These are phyloP conservation scores for Pangasianodon gigas DNA, from an alignment of 2,113 vertebrate genomes.

Conservation along the genomic window DNA sequence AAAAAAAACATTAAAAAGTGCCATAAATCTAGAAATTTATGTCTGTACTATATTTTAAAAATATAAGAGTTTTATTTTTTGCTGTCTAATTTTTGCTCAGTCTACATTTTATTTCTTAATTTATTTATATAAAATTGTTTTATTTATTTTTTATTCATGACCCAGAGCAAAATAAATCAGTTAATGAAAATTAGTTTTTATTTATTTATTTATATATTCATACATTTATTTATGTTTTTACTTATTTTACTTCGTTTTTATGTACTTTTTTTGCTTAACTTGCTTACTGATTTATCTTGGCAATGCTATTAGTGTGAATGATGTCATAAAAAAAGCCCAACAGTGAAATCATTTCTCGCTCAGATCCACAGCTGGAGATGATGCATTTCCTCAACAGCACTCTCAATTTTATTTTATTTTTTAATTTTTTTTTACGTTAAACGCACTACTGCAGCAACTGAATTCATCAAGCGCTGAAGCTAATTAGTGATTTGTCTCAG, in stretches of 20 bases:
- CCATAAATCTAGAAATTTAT: not conserved
- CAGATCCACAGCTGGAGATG: constrained; percentile 26
- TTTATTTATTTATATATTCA: not conserved
- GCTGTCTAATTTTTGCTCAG: not conserved
- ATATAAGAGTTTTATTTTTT: not conserved
- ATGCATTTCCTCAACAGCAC: constrained; percentile 33
- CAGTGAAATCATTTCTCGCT: not conserved
- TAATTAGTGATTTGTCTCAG: constrained; percentile 55
- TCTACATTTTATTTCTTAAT: not conserved
- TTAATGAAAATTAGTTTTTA: not conserved
- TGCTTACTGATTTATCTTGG: not conserved
- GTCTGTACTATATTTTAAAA: not conserved
- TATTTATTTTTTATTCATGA: not conserved
- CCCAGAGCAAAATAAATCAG: not conserved
- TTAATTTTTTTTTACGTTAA: constrained; percentile 33
- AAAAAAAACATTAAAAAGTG: not conserved
- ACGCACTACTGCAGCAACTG: constrained; percentile 43
- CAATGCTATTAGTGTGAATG: not conserved
- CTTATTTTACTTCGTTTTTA: not conserved
- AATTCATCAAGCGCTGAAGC: constrained; percentile 54
- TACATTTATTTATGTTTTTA: not conserved
- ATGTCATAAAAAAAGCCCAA: constrained; percentile 4
- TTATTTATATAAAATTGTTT: not conserved
- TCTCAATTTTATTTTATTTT: not conserved
- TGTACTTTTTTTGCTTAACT: not conserved